Conservation (phyloP, 37 sponge, comb jelly and placozoan genomes). For the Eunapius fragilis region DNA sequence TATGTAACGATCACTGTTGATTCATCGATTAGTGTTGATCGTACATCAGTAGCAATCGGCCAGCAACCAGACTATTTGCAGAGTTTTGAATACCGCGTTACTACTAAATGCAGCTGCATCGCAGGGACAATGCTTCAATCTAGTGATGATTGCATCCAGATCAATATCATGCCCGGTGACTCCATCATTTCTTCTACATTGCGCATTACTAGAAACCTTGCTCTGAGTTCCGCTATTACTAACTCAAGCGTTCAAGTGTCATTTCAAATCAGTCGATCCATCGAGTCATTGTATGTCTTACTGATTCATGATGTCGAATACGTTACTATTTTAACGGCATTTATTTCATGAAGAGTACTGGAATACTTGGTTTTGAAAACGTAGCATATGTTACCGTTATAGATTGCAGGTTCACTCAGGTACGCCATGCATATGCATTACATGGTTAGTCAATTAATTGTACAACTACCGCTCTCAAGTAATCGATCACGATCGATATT, state of each 20-base stretch:
- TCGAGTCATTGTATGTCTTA: background rate
- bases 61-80: too few species aligned
- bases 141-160: background rate
- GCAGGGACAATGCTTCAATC: too few species aligned
- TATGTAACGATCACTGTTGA: too few species aligned
- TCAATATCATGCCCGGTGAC: background rate
- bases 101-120: too few species aligned
- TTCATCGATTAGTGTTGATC: too few species aligned
- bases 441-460: too few species aligned
- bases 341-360: conserved; percentile 11
- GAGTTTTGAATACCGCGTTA: too few species aligned
- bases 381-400: conserved; percentile 8
- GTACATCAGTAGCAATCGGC: too few species aligned
- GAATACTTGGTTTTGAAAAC: conserved; percentile 5
- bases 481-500: too few species aligned
- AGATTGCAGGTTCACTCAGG: conserved; percentile 33
- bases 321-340: conserved; percentile 25
- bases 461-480: too few species aligned
- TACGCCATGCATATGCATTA: background rate
- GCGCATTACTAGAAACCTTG: background rate
- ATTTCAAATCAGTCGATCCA: background rate
- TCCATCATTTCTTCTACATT: background rate
- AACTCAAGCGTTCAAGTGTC: background rate
- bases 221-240: background rate
- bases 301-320: conserved; percentile 16